A percentile compares a stretch with the other conserved stretches of the same genome.
These are phyloP conservation scores for Regulus satrapa DNA, from an alignment of 2,113 vertebrate species.

Conservation along the genomic window DNA sequence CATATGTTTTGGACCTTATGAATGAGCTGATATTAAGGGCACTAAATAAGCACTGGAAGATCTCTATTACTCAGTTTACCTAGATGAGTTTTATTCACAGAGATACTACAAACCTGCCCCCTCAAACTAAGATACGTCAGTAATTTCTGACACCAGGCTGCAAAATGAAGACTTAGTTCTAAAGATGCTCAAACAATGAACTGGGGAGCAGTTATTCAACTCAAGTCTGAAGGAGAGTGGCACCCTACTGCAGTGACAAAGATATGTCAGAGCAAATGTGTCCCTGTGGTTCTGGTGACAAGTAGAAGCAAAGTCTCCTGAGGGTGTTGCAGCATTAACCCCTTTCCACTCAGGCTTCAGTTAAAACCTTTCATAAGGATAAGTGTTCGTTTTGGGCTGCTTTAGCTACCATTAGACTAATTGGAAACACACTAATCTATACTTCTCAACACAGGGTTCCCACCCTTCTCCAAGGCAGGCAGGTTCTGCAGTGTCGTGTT, in stretches of 20 bases:
- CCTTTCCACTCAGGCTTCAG: background rate
- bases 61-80: background rate
- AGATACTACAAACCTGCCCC: background rate
- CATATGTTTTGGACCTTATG: background rate
- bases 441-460: fast-evolving
- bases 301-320: background rate
- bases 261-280: background rate
- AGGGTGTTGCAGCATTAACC: background rate
- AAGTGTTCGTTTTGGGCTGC: background rate
- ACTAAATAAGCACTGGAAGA: background rate
- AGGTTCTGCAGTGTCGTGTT: background rate
- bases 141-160: background rate
- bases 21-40: background rate
- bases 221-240: background rate
- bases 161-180: background rate
- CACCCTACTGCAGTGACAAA: background rate
- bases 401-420: background rate
- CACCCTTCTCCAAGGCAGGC: background rate
- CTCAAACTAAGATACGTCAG: fast-evolving
- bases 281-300: background rate
- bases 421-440: background rate
- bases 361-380: background rate
- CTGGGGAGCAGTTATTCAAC: background rate
- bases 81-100: background rate
- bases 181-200: background rate